These are phyloP conservation scores for Melanotaenia nigrans DNA, from an alignment of 2,797 vertebrate genomes.

Conservation along the genomic window DNA sequence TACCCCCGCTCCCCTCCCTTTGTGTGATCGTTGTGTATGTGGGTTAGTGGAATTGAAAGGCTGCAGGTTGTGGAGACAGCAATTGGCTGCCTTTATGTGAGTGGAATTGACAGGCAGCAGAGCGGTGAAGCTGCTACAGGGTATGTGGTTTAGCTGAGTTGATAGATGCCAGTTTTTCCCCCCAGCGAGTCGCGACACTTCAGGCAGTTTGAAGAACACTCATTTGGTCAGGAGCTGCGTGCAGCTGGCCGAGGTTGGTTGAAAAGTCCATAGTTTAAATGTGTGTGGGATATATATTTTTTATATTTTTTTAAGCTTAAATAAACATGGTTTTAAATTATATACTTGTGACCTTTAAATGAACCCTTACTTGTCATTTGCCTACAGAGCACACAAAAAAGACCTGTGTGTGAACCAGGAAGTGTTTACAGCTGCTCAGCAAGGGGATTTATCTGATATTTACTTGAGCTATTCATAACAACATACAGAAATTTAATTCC, in stretches of 20 bases:
- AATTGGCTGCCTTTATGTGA: conserved; percentile 67
- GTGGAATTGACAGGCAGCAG: conserved; percentile 73
- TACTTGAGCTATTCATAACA: conserved; percentile 19
- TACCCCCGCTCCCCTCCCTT: conserved; percentile 18
- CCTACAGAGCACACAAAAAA: not conserved
- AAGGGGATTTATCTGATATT: conserved; percentile 29
- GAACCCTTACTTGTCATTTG: conserved; percentile 17
- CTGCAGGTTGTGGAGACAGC: conserved; percentile 65
- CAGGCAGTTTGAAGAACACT: conserved; percentile 59
- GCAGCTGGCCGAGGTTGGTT: conserved; percentile 29
- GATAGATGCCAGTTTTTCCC: conserved; percentile 44
- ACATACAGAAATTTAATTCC: conserved; percentile 4
- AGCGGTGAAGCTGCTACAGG: conserved; percentile 60
- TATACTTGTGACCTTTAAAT: conserved; percentile 25
- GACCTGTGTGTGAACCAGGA: conserved; percentile 32
- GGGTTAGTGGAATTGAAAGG: conserved; percentile 70
- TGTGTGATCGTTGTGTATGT: conserved; percentile 41
- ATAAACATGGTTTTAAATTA: conserved; percentile 17
- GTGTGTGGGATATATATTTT: conserved; percentile 24
- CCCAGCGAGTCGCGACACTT: conserved; percentile 9
- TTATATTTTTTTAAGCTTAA: not conserved
- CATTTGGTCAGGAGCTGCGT: conserved; percentile 37
- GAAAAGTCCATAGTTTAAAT: conserved; percentile 18
- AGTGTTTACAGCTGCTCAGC: not conserved
- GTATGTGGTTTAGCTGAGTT: conserved; percentile 61